Evolutionary conservation across 2,888 invertebrate genomes (phyloP), one percentile per base, ranked within the genome.

Genomic region (Orthosia gothica): DNA sequence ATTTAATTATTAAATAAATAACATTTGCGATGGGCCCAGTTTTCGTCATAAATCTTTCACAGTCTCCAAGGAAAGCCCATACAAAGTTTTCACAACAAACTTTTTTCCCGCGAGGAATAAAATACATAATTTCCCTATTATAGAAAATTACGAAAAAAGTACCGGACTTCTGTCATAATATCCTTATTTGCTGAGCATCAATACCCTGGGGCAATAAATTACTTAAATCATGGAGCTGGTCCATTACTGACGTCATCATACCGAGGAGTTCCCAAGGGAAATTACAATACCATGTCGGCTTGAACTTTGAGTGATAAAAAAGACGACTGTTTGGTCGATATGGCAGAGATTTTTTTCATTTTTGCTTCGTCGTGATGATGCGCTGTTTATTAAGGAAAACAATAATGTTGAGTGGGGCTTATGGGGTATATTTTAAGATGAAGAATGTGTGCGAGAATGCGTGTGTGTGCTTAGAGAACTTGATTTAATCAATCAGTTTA

Each of bases 261-360:
- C 80, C 86, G 77, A 70, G 20, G 49, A 59, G 18, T 12, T 18
- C 86, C 49, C 87, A 7, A 7, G 87, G 87, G 87, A 87, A 87
- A 87, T 87, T 83, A 87, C 83, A 86, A 87, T 83, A 72, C 76
- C 55, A 71, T 79, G 86, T 82, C 70, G 73, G 75, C 76, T 66
- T 40, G 77, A 87, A 85, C 74, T 87, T 87, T 79, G 75, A 82
- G 70, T 76, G 69, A 85, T 82, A 87, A 87, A 87, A 86, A 83
- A 63, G 61, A 58, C 20, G 79, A 70, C 70, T 79, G 74, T 79
- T 50, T 26, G 32, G 64, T 50, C 66, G 61, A 45, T 47, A 23
- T 63, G 15, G 57, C 47, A n/a, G 32, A 13, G 3, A 26, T 26
- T 26, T 26, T 26, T 26, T 70, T 18, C 4, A 49, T 47, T 67